Evolutionary conservation across 2,797 vertebrate genomes (phyloP).

Genomic region (Capromys pilorides): DNA sequence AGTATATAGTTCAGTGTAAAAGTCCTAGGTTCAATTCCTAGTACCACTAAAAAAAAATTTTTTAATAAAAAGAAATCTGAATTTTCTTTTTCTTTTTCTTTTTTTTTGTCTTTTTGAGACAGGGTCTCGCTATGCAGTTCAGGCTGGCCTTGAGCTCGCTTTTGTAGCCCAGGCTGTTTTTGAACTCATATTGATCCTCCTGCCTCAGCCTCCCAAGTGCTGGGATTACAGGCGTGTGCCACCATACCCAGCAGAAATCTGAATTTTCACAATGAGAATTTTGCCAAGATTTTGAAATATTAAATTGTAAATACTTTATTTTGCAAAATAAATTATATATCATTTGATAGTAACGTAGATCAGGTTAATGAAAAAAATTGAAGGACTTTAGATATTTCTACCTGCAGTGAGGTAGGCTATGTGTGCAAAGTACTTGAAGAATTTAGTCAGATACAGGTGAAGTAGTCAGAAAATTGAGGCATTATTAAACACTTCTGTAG

Average conservation of each 20-base stretch:
- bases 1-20: not conserved
- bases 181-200: too few species aligned
- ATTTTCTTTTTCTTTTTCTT: too few species aligned
- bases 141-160: too few species aligned
- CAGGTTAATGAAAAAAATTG: conserved; percentile 32
- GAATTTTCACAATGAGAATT: not conserved
- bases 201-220: too few species aligned
- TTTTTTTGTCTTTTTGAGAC: too few species aligned
- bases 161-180: too few species aligned
- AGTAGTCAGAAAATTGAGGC: conserved; percentile 35
- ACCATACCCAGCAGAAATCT: too few species aligned
- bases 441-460: not conserved
- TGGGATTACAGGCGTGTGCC: too few species aligned
- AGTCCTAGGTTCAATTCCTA: not conserved
- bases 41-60: not conserved
- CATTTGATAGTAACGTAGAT: conserved; percentile 35
- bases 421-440: not conserved
- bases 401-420: not conserved
- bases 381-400: conserved; percentile 31
- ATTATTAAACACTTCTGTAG: conserved; percentile 26
- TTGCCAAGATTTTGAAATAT: conserved; percentile 47
- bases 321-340: conserved; percentile 48
- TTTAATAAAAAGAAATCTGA: not conserved
- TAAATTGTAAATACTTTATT: conserved; percentile 44
- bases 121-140: too few species aligned